Evolutionary conservation across 2,888 invertebrate species (phyloP).

Genomic region (Lasiommata megera): DNA sequence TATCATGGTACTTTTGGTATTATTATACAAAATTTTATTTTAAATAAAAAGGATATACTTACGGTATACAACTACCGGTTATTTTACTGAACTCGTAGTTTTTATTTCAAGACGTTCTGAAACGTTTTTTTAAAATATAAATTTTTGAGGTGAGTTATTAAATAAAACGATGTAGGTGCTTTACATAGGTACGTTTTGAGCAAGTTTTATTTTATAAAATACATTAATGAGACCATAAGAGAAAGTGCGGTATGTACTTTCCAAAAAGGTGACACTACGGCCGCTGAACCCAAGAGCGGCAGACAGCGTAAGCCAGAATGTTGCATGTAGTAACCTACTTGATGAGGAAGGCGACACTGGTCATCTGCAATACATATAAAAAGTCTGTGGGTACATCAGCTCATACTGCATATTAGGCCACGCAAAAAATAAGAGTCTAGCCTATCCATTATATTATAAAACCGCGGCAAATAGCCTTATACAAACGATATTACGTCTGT

Average conservation of each 20-base stretch:
- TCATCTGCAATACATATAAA: constrained; percentile 70
- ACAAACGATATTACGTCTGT: too few relatives aligned
- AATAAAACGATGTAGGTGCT: neutral
- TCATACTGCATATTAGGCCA: too few relatives aligned
- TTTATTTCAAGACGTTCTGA: neutral
- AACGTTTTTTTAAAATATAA: neutral
- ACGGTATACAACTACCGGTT: too few relatives aligned
- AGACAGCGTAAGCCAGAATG: constrained; percentile 75
- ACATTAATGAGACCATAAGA: constrained; percentile 38
- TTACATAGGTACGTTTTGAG: too few relatives aligned
- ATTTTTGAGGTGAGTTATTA: neutral
- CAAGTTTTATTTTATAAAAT: too few relatives aligned
- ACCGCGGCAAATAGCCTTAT: too few relatives aligned
- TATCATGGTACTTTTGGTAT: too few relatives aligned
- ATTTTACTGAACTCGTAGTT: too few relatives aligned
- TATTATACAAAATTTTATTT: too few relatives aligned
- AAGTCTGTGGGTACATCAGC: neutral
- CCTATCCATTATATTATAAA: too few relatives aligned
- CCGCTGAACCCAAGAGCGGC: constrained; percentile 52
- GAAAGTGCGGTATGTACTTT: constrained; percentile 40
- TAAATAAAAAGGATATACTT: too few relatives aligned
- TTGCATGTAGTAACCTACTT: constrained; percentile 80
- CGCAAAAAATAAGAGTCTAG: too few relatives aligned
- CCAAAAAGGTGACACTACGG: constrained; percentile 30
- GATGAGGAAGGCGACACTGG: constrained; percentile 84